A percentile compares a stretch with the other conserved stretches of the same genome.
phyloP scores from a whole-genome alignment of 2,888 invertebrate species.

The Heliothis peltigera region DNA sequence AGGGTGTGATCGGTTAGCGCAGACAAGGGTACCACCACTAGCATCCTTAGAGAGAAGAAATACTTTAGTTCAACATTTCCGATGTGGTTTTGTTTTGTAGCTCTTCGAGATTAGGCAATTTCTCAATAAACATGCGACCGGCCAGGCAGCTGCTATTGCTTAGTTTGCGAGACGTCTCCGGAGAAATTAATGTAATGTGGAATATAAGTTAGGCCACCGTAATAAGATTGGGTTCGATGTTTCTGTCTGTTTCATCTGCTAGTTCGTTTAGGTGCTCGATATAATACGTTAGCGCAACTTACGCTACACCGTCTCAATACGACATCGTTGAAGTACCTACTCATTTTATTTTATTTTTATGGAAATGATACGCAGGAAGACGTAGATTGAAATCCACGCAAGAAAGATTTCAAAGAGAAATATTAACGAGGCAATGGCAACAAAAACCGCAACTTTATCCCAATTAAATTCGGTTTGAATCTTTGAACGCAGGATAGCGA shows the following conservation, averaged over 20 bases:
- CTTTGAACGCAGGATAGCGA: conserved; percentile 82
- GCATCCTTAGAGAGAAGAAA: conserved; percentile 88
- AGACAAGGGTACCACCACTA: conserved; percentile 87
- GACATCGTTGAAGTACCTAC: conserved; percentile 31
- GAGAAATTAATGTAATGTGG: conserved; percentile 88
- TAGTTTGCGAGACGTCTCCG: conserved; percentile 86
- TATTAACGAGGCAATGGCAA: conserved; percentile 57
- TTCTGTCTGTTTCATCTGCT: conserved; percentile 79
- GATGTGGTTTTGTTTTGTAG: conserved; percentile 89
- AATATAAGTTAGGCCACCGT: conserved; percentile 82
- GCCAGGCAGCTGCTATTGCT: conserved; percentile 84
- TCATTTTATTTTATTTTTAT: conserved; percentile 44
- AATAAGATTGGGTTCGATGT: conserved; percentile 83
- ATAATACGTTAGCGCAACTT: conserved; percentile 67
- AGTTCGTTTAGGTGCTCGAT: conserved; percentile 74
- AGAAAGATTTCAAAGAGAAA: conserved; percentile 64
- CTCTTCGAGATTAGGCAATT: conserved; percentile 89
- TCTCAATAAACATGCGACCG: conserved; percentile 87
- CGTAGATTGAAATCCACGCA: conserved; percentile 41
- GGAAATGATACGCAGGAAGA: conserved; percentile 31
- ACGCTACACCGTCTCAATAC: conserved; percentile 40
- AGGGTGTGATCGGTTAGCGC: conserved; percentile 89
- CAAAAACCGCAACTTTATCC: conserved; percentile 69
- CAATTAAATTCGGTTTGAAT: conserved; percentile 85
- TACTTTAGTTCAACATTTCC: conserved; percentile 89